Conservation (phyloP, 2,888 invertebrate species). For the Euplexia lucipara region DNA sequence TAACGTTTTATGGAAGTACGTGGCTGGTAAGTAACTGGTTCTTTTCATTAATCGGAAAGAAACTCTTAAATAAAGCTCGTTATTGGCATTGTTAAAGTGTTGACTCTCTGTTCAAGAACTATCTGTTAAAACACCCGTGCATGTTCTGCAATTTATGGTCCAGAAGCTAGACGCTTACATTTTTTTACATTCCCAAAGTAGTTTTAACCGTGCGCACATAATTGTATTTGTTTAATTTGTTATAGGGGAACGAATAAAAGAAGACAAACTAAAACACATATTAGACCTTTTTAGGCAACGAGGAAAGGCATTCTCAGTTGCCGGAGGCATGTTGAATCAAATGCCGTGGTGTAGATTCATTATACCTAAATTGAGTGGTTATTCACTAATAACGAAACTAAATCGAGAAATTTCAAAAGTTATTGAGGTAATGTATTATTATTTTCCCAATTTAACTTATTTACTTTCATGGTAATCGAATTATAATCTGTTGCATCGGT, state of each 20-base stretch:
- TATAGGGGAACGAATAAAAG: constrained; percentile 90
- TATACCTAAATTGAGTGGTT: constrained; percentile 92
- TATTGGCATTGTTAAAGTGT: no score
- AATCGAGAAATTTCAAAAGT: constrained; percentile 90
- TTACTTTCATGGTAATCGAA: not conserved
- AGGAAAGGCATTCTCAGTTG: constrained; percentile 90
- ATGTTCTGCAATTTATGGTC: no score
- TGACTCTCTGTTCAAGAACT: no score
- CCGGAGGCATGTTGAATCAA: constrained; percentile 93
- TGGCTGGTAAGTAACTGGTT: constrained; percentile 90
- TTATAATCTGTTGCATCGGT: not conserved
- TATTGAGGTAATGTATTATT: constrained; percentile 79
- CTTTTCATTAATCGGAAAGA: not conserved
- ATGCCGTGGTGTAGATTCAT: constrained; percentile 93
- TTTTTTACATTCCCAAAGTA: no score
- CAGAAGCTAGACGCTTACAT: no score
- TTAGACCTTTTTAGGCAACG: constrained; percentile 76
- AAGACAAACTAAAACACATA: constrained; percentile 84
- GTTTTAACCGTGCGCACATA: not conserved
- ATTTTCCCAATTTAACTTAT: not conserved
- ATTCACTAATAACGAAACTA: constrained; percentile 87
- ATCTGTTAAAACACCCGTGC: no score
- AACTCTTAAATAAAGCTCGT: not conserved
- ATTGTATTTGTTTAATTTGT: not conserved
- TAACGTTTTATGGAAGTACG: constrained; percentile 93